phyloP scores from a whole-genome alignment of 1,140 invertebrate species.

The Latrodectus geometricus region DNA sequence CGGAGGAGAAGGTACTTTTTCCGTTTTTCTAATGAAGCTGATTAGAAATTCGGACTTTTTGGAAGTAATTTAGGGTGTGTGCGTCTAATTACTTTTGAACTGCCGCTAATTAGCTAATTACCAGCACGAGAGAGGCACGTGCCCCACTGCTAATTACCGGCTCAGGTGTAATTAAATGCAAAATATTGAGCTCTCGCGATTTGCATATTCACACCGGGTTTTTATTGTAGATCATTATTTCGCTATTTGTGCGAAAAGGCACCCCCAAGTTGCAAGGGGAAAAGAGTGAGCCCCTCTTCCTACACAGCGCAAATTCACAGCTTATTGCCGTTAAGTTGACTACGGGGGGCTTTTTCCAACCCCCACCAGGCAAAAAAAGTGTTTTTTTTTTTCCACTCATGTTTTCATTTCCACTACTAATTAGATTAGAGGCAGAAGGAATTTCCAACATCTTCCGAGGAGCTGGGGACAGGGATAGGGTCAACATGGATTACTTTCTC shows the following conservation, averaged over 20 bases:
- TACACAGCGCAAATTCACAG: not conserved
- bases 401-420: conserved; percentile 55
- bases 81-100: conserved; percentile 63
- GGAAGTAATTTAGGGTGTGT: conserved; percentile 63
- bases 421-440: conserved; percentile 55
- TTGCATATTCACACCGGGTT: conserved; percentile 63
- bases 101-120: conserved; percentile 63
- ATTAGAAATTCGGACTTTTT: conserved; percentile 63
- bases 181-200: conserved; percentile 62
- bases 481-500: conserved; percentile 53
- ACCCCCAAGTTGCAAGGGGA: not conserved
- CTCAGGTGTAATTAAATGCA: conserved; percentile 63
- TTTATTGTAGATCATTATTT: conserved; percentile 62
- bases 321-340: conserved; percentile 20
- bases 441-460: conserved; percentile 40
- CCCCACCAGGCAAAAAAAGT: not conserved
- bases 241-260: conserved; percentile 52
- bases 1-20: conserved; percentile 14
- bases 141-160: conserved; percentile 59
- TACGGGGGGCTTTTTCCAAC: conserved; percentile 15
- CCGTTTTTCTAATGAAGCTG: conserved; percentile 62
- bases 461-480: not conserved
- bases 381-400: conserved; percentile 20
- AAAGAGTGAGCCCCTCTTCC: not conserved
- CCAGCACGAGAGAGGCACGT: conserved; percentile 58